phyloP scores from a whole-genome alignment of 2,797 vertebrate genomes.

The Malacoraja senta region DNA sequence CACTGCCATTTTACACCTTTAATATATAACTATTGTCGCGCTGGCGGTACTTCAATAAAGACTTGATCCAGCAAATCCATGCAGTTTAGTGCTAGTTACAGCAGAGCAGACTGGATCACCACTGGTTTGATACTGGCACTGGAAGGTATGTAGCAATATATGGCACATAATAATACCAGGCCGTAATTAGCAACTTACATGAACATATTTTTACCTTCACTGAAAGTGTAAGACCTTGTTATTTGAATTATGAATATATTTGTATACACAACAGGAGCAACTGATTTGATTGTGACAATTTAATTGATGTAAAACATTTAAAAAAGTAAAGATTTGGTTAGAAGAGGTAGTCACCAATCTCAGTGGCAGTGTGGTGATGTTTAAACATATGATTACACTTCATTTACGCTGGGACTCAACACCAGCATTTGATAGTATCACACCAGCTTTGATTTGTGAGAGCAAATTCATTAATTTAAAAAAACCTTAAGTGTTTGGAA shows the following conservation, averaged over 20 bases:
- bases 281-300: background rate
- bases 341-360: background rate
- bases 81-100: background rate
- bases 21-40: background rate
- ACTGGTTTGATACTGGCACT: background rate
- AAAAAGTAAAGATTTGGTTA: background rate
- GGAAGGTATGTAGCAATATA: conserved; percentile 5
- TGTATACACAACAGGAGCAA: conserved; percentile 11
- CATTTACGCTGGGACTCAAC: background rate
- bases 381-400: conserved; percentile 26
- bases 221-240: background rate
- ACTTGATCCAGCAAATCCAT: background rate
- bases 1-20: background rate
- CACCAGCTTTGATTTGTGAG: background rate
- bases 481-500: background rate
- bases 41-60: background rate
- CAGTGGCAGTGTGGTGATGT: background rate
- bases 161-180: background rate
- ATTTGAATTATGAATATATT: conserved; percentile 30
- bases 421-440: background rate
- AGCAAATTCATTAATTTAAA: conserved; percentile 1
- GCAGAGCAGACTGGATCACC: background rate
- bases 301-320: conserved; percentile 12
- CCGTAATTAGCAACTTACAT: background rate
- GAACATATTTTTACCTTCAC: background rate